These are phyloP conservation scores for Chiroxiphia lanceolata DNA, from an alignment of 2,797 vertebrate species.

Conservation along the genomic window DNA sequence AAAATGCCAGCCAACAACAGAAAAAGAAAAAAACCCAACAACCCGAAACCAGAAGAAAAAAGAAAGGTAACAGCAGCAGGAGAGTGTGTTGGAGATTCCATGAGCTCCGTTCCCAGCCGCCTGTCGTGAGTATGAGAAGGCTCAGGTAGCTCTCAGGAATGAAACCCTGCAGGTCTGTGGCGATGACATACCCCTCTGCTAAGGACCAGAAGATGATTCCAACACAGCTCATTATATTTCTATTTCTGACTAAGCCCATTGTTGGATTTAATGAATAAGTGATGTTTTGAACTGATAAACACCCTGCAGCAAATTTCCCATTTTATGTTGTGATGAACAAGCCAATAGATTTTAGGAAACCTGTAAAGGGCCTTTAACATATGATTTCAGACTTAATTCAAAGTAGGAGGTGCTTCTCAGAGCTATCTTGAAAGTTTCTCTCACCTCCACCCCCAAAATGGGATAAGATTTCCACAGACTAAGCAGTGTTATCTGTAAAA, in stretches of 20 bases:
- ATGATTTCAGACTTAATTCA: background rate
- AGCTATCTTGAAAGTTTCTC: constrained; percentile 13
- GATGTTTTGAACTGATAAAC: constrained; percentile 40
- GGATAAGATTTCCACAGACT: constrained; percentile 43
- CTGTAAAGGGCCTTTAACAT: background rate
- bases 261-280: constrained; percentile 47
- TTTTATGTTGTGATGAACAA: background rate
- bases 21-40: background rate
- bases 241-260: constrained; percentile 31
- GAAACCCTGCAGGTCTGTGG: constrained; percentile 36
- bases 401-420: constrained; percentile 20
- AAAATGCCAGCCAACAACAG: background rate
- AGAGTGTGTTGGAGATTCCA: background rate
- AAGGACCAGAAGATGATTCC: background rate
- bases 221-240: background rate
- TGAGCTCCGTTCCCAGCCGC: background rate
- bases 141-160: constrained; percentile 18
- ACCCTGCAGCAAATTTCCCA: constrained; percentile 5
- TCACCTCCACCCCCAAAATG: constrained; percentile 8
- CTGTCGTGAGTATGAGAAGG: background rate
- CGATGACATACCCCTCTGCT: background rate
- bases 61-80: background rate
- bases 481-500: constrained; percentile 49
- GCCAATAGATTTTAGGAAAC: constrained; percentile 15
- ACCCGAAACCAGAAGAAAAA: background rate